A percentile compares a stretch with the other conserved stretches of the same genome.
Evolutionary conservation across 2,113 vertebrate species (phyloP).

Genomic region (Mugil cephalus): DNA sequence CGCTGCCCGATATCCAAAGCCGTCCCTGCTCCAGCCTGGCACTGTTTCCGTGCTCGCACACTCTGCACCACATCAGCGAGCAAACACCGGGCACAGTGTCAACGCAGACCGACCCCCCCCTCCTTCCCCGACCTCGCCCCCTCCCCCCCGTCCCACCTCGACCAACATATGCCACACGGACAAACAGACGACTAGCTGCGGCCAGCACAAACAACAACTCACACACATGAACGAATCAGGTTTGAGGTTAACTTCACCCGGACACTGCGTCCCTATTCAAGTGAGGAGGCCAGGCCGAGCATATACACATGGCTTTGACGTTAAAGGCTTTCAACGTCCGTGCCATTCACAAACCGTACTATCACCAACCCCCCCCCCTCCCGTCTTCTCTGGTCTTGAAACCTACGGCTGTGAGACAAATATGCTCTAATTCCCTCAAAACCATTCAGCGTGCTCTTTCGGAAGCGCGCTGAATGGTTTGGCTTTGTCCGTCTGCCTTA

Average conservation of each 20-base stretch:
- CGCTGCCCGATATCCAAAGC: slow-evolving; percentile 39
- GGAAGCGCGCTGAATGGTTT: slow-evolving; percentile 21
- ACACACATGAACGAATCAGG: slow-evolving; percentile 3
- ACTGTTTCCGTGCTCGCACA: slow-evolving; percentile 12
- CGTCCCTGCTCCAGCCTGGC: slow-evolving; percentile 32
- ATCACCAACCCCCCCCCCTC: neutral
- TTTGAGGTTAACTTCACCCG: slow-evolving; percentile 14
- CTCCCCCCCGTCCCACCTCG: too few species aligned
- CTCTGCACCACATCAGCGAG: slow-evolving; percentile 37
- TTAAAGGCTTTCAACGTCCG: slow-evolving; percentile 31
- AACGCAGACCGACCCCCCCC: slow-evolving; percentile 41
- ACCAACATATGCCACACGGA: slow-evolving; percentile 44
- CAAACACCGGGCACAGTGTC: slow-evolving; percentile 57
- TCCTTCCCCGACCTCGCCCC: slow-evolving; percentile 25
- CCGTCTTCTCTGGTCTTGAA: slow-evolving; percentile 30
- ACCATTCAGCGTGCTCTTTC: slow-evolving; percentile 18
- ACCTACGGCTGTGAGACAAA: slow-evolving; percentile 39
- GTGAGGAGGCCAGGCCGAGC: neutral
- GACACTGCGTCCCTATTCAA: too few species aligned
- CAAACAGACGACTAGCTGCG: slow-evolving; percentile 21
- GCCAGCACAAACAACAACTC: slow-evolving; percentile 14
- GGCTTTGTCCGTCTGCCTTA: slow-evolving; percentile 11
- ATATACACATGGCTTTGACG: slow-evolving; percentile 23
- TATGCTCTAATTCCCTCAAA: slow-evolving; percentile 68
- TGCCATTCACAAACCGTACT: neutral